These are phyloP conservation scores for Cataglyphis hispanica DNA, from an alignment of 1,140 invertebrate genomes.

Conservation along the genomic window DNA sequence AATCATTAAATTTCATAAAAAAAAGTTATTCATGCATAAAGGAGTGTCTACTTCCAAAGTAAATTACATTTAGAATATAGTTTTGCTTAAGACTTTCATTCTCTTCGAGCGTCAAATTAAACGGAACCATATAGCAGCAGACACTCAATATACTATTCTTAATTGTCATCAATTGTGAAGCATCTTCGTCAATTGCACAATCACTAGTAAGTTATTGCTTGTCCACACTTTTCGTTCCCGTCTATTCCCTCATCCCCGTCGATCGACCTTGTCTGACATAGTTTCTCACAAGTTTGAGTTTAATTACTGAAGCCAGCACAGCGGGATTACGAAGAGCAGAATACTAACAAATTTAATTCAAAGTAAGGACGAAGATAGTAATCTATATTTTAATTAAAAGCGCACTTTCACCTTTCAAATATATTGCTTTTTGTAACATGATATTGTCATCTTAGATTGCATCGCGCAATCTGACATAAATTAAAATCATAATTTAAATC, in stretches of 20 bases:
- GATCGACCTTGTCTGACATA: slow-evolving; percentile 24
- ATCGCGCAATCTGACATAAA: not conserved
- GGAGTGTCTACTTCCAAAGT: not conserved
- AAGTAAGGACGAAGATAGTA: not conserved
- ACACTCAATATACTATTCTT: slow-evolving; percentile 37
- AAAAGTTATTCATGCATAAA: slow-evolving; percentile 1
- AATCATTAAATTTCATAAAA: slow-evolving; percentile 25
- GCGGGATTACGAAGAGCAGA: not conserved
- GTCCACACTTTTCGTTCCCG: slow-evolving; percentile 34
- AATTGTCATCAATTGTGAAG: slow-evolving; percentile 50
- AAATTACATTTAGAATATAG: not conserved
- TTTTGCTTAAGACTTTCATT: slow-evolving; percentile 19
- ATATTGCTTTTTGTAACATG: not conserved
- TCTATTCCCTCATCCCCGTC: slow-evolving; percentile 10
- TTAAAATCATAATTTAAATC: not conserved
- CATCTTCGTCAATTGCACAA: slow-evolving; percentile 46
- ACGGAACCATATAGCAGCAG: not conserved
- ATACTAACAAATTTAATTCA: slow-evolving; percentile 1
- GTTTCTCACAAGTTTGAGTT: slow-evolving; percentile 35
- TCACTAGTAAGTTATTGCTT: slow-evolving; percentile 25
- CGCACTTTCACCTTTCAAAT: not conserved
- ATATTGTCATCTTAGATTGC: not conserved
- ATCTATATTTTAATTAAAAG: slow-evolving; percentile 7
- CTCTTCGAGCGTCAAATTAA: not conserved
- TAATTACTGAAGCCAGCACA: slow-evolving; percentile 13